Conservation (phyloP, 2,797 vertebrate species). For the Nothura maculosa region DNA sequence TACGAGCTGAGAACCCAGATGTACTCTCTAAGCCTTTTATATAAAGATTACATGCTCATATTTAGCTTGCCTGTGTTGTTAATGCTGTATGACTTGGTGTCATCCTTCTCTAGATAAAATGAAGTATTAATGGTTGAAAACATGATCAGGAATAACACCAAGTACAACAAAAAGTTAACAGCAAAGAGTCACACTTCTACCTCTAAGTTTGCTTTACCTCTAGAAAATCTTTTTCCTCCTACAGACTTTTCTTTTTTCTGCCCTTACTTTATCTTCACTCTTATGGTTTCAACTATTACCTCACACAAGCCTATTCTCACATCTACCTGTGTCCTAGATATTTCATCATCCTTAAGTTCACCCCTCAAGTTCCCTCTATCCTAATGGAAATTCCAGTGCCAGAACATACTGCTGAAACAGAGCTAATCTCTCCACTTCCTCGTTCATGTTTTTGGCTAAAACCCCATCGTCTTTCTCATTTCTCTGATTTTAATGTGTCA, state of each 20-base stretch:
- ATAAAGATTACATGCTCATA: not conserved
- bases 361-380: not conserved
- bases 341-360: not conserved
- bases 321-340: not conserved
- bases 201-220: not conserved
- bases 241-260: not conserved
- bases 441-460: not conserved
- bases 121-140: not conserved
- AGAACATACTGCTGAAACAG: slow-evolving; percentile 1
- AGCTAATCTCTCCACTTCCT: not conserved
- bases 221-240: not conserved
- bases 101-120: not conserved
- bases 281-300: not conserved
- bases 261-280: not conserved
- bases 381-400: not conserved
- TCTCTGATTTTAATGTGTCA: not conserved
- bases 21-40: not conserved
- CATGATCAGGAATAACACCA: not conserved
- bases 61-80: not conserved
- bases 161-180: not conserved
- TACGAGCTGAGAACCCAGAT: not conserved
- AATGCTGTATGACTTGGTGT: not conserved
- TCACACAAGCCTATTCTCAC: not conserved
- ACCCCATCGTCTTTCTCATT: not conserved
- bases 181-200: not conserved